These are phyloP conservation scores for Phyllotreta cruciferae DNA, from an alignment of 2,888 invertebrate species.

Conservation along the genomic window DNA sequence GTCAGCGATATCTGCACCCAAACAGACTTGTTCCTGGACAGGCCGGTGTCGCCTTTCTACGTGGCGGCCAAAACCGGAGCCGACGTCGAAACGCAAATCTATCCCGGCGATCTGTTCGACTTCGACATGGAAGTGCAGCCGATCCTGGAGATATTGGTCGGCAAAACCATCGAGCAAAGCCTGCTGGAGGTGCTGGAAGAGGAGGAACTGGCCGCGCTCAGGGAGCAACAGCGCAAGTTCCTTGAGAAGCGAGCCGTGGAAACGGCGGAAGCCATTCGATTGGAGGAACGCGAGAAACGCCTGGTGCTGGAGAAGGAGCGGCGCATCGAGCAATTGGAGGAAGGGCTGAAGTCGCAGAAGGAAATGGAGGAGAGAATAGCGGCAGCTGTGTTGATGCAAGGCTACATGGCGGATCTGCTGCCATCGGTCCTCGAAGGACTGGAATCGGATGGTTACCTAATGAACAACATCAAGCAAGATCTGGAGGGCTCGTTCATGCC, in stretches of 20 bases:
- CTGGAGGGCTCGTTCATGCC: conserved; percentile 84
- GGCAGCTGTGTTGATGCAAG: conserved; percentile 82
- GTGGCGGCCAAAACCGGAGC: conserved; percentile 81
- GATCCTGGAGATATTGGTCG: conserved; percentile 86
- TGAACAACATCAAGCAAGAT: conserved; percentile 70
- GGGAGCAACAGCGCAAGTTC: conserved; percentile 79
- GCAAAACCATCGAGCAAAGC: conserved; percentile 88
- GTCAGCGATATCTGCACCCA: conserved; percentile 78
- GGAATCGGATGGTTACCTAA: conserved; percentile 74
- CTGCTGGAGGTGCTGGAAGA: conserved; percentile 91
- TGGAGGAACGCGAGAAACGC: conserved; percentile 80
- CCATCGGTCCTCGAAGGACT: conserved; percentile 84
- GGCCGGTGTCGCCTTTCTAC: conserved; percentile 81
- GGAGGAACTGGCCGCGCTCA: conserved; percentile 84
- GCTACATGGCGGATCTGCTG: conserved; percentile 85
- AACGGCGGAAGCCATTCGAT: conserved; percentile 73
- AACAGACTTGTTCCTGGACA: conserved; percentile 85
- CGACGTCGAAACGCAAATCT: conserved; percentile 80
- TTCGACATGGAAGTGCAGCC: conserved; percentile 92
- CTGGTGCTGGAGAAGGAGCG: conserved; percentile 75
- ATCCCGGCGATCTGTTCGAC: conserved; percentile 90
- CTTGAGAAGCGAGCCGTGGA: conserved; percentile 79
- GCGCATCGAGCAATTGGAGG: conserved; percentile 74
- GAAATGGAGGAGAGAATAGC: conserved; percentile 80
- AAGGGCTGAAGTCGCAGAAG: conserved; percentile 68